Conservation (phyloP, 2,113 vertebrate genomes). For the Bubo blakistoni region DNA sequence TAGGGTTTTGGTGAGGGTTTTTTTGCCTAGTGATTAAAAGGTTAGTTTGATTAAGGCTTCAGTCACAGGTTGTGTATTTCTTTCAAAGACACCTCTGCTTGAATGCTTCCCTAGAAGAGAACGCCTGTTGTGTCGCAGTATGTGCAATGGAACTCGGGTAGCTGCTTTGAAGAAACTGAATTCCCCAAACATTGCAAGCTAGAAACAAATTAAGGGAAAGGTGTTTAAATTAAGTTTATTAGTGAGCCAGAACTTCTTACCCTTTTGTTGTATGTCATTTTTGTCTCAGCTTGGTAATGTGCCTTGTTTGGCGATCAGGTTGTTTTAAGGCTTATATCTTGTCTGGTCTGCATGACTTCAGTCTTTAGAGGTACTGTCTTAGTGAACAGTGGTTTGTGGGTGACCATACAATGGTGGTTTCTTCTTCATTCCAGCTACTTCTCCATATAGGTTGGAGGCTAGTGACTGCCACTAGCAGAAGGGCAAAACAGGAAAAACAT, state of each 20-base stretch:
- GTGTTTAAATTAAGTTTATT: conserved; percentile 20
- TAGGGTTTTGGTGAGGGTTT: background rate
- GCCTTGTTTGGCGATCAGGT: background rate
- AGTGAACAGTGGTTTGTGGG: background rate
- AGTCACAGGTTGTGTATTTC: conserved; percentile 56
- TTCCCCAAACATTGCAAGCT: conserved; percentile 34
- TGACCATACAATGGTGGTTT: background rate
- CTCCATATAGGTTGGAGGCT: background rate
- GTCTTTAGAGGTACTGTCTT: background rate
- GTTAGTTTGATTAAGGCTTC: background rate
- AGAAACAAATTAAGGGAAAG: conserved; percentile 44
- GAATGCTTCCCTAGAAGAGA: conserved; percentile 60
- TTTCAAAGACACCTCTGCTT: conserved; percentile 49
- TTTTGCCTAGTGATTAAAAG: conserved; percentile 31
- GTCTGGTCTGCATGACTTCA: background rate
- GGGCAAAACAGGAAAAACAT: background rate
- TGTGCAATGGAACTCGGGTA: conserved; percentile 21
- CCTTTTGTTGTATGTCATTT: background rate
- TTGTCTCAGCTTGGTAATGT: background rate
- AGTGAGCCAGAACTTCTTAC: background rate
- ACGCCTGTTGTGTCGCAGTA: conserved; percentile 12
- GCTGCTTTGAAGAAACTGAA: conserved; percentile 53
- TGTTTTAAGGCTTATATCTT: background rate
- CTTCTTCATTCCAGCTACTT: background rate
- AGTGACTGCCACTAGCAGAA: background rate